These are phyloP conservation scores for Liasis olivaceus DNA, from an alignment of 2,797 vertebrate species.

Conservation along the genomic window DNA sequence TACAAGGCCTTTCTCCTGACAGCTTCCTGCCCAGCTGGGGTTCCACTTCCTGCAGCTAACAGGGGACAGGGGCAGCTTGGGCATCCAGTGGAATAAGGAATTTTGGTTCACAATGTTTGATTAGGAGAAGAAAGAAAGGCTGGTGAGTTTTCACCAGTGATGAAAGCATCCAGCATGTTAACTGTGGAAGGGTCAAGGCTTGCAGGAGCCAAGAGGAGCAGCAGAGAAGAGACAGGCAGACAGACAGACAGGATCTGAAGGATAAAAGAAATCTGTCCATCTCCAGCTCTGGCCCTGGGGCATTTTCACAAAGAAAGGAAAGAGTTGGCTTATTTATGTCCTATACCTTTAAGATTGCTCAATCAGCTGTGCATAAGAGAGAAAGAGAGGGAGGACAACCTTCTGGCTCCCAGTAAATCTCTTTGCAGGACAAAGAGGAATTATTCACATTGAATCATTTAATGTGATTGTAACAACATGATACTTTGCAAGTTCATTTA, in stretches of 20 bases:
- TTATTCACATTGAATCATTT: neutral
- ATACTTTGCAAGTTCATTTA: neutral
- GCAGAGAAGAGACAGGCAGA: neutral
- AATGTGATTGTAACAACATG: neutral
- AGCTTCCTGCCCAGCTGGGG: neutral
- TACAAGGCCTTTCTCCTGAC: neutral
- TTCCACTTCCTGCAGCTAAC: neutral
- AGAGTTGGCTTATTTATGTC: neutral
- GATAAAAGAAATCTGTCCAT: neutral
- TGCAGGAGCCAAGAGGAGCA: neutral
- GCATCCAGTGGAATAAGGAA: neutral
- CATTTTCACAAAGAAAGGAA: neutral
- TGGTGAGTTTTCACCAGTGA: neutral
- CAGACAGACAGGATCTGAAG: neutral
- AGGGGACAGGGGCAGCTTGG: neutral
- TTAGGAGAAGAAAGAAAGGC: neutral
- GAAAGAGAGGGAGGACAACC: neutral
- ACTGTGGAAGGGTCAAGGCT: neutral
- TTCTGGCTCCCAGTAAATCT: neutral
- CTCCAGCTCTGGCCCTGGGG: neutral
- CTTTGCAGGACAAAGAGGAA: neutral
- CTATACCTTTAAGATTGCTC: neutral
- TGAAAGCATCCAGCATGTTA: neutral
- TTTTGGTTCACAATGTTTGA: neutral
- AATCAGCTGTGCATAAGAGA: neutral